phyloP scores from a whole-genome alignment of 2,888 invertebrate genomes.

The Nemotelus nigrinus region DNA sequence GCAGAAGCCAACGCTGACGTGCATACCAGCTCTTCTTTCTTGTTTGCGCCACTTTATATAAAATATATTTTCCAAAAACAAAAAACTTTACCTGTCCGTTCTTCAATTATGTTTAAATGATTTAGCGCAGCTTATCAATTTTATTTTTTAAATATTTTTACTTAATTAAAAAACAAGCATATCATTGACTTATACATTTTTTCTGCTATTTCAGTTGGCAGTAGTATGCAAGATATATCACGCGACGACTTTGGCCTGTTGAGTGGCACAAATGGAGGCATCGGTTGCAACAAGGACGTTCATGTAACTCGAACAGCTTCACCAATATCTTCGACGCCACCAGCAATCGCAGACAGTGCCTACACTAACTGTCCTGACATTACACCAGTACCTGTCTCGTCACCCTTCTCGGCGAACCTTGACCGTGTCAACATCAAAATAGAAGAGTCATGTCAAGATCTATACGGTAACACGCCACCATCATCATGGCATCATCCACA shows the following conservation, averaged over 20 bases:
- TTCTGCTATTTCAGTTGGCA: constrained; percentile 54
- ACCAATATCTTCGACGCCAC: constrained; percentile 47
- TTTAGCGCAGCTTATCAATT: neutral
- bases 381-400: constrained; percentile 2
- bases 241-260: constrained; percentile 58
- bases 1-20: too few relatives aligned
- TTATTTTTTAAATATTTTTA: neutral
- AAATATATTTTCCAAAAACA: too few relatives aligned
- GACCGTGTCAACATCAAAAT: constrained; percentile 46
- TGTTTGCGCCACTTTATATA: too few relatives aligned
- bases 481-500: constrained; percentile 49
- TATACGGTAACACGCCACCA: constrained; percentile 34
- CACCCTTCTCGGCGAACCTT: constrained; percentile 23
- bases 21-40: too few relatives aligned
- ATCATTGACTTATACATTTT: neutral
- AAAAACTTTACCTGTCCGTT: too few relatives aligned
- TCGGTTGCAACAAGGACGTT: constrained; percentile 54
- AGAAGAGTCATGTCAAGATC: constrained; percentile 48
- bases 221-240: constrained; percentile 63
- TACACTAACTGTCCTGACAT: constrained; percentile 29
- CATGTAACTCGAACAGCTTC: constrained; percentile 55
- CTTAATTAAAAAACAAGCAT: neutral
- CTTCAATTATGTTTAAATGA: neutral
- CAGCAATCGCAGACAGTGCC: constrained; percentile 27
- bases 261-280: constrained; percentile 51